Percentiles rank a stretch among this genome's conserved stretches.
These are phyloP conservation scores for Trogon surrucura DNA, from an alignment of 2,113 vertebrate species.

Conservation along the genomic window DNA sequence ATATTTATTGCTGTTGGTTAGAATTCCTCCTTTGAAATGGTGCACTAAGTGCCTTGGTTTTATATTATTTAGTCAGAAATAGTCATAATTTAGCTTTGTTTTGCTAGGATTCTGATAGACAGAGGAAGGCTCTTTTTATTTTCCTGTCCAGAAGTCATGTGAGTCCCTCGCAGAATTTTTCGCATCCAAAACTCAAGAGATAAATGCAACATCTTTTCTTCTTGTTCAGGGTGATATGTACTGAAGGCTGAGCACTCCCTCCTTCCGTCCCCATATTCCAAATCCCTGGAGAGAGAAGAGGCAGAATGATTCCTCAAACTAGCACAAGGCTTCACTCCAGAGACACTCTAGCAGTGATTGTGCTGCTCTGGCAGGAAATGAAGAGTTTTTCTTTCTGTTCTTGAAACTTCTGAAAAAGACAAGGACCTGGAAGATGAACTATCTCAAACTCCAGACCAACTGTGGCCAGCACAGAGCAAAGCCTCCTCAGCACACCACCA, in stretches of 20 bases:
- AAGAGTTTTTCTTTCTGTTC: constrained; percentile 17
- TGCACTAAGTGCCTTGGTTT: constrained; percentile 24
- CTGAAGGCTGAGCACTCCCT: not conserved
- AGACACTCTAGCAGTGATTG: not conserved
- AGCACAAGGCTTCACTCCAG: not conserved
- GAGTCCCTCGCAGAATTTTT: not conserved
- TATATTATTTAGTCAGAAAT: constrained; percentile 27
- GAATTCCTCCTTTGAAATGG: constrained; percentile 65
- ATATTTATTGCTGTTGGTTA: constrained; percentile 61
- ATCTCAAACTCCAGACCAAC: not conserved
- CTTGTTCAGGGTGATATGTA: not conserved
- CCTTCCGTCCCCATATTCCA: not conserved
- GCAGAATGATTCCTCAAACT: not conserved
- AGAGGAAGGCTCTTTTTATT: not conserved
- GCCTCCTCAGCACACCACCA: not conserved
- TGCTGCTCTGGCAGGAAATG: not conserved
- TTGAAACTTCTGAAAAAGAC: not conserved
- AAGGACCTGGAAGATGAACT: not conserved
- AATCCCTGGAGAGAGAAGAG: not conserved
- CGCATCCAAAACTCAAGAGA: not conserved
- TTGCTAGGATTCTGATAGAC: constrained; percentile 43
- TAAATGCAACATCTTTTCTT: not conserved
- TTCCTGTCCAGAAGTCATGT: not conserved
- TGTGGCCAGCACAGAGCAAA: not conserved
- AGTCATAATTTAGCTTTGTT: constrained; percentile 63